Base-by-base conservation (phyloP, 2,797 vertebrate genomes). In the Cuniculus paca region DNA sequence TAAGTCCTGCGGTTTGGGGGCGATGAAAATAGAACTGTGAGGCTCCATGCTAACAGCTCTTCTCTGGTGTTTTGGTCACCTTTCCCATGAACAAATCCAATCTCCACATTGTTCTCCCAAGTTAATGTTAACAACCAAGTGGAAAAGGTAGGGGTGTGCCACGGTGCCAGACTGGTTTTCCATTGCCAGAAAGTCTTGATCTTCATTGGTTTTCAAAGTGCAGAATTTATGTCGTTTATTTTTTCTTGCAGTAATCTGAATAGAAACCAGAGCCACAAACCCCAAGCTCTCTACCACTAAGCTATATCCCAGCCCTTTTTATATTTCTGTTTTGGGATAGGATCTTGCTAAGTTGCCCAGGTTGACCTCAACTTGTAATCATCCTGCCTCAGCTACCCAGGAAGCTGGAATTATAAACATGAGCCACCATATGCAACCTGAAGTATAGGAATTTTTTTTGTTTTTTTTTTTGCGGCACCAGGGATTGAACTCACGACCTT, bases 31-130 rank as follows among this genome's bases (percentile, higher is more conserved):
- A 60, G 79, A 80, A 56, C 17, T 81, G 20, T 60, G 28, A 61
- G 24, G 34, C 65, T 92, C 45, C 80, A 6, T 89, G 26, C 48
- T 31, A 24, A 61, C 39, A 65, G 90, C 56, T 75, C 50, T 90
- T 88, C 17, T 39, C 45, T 84, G 34, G 11, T 48, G 31, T 78
- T 85, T 95, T 61, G 31, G 31, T 86, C 54, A 80, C 56, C 45
- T 79, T 92, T 92, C 86, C 31, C 50, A 56, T 90, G 88, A 91
- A 82, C 42, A 91, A 95, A 60, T 31, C 48, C 39, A 31, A 83
- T 74, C 89, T 90, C 45, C 58, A 88, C 19, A 72, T 42, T 95
- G 74, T 93, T 78, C 16, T 6, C 24, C 45, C 36, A n/a, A 61
- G 39, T 77, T 88, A 60, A 81, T 88, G 86, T 93, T 65, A 90